These are phyloP conservation scores for Ficedula albicollis DNA, from an alignment of 2,797 vertebrate genomes.

Conservation along the genomic window DNA sequence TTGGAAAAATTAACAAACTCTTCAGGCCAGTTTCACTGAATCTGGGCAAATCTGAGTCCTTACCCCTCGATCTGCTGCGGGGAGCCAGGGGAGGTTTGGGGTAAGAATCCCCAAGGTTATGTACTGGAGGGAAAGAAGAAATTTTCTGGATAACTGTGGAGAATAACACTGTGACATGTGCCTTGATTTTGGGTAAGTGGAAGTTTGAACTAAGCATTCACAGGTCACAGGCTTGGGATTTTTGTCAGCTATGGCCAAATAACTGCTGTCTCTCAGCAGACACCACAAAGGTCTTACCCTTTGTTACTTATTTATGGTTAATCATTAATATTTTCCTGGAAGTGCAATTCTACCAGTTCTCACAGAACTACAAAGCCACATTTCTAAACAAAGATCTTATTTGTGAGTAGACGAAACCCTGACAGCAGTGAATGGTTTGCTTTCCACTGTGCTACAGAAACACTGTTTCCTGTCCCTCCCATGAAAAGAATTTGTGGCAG, in stretches of 20 bases:
- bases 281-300: background rate
- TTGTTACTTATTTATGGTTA: background rate
- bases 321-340: constrained; percentile 27
- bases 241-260: background rate
- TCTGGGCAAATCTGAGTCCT: background rate
- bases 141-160: background rate
- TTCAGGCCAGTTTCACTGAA: background rate
- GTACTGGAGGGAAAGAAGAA: background rate
- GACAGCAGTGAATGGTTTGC: background rate
- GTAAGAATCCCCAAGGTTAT: background rate
- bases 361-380: constrained; percentile 11
- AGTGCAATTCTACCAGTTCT: background rate
- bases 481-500: background rate
- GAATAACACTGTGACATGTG: background rate
- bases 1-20: background rate
- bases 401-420: constrained; percentile 18
- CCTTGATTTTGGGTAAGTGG: background rate
- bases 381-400: background rate
- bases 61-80: background rate
- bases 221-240: background rate
- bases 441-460: background rate
- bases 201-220: background rate
- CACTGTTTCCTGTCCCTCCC: constrained; percentile 26
- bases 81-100: rapidly evolving
- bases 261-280: background rate